Evolutionary conservation across 2,113 vertebrate genomes (phyloP).

Genomic region (Pelmatolapia mariae): DNA sequence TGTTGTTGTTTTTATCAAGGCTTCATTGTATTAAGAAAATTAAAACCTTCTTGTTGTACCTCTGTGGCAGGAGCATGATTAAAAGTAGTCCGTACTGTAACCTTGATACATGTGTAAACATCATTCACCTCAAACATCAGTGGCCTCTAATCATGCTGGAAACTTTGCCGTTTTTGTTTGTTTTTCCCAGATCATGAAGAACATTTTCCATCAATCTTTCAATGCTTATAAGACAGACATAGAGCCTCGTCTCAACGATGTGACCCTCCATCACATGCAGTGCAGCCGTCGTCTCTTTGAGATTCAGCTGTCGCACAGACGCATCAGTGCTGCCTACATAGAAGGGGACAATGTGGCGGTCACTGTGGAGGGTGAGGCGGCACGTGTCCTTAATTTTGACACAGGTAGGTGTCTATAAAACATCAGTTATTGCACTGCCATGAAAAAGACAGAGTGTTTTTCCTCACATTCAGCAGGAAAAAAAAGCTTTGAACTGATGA

Average conservation of each 20-base stretch:
- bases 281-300: conserved; percentile 75
- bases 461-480: not conserved
- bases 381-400: conserved; percentile 73
- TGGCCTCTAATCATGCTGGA: not conserved
- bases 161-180: not conserved
- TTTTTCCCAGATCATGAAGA: conserved; percentile 72
- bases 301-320: conserved; percentile 69
- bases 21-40: not conserved
- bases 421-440: not conserved
- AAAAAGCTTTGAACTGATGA: not conserved
- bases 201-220: conserved; percentile 77
- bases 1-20: not conserved
- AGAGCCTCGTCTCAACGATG: conserved; percentile 68
- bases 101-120: not conserved
- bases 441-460: not conserved
- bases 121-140: not conserved
- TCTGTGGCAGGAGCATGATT: not conserved
- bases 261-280: conserved; percentile 64
- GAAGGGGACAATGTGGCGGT: conserved; percentile 71
- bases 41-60: not conserved
- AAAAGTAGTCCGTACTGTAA: not conserved
- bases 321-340: conserved; percentile 69
- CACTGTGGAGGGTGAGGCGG: conserved; percentile 74
- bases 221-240: conserved; percentile 73
- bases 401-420: conserved; percentile 47